phyloP scores from a whole-genome alignment of 2,888 invertebrate species.

The Paralinhomoeus sp. region DNA sequence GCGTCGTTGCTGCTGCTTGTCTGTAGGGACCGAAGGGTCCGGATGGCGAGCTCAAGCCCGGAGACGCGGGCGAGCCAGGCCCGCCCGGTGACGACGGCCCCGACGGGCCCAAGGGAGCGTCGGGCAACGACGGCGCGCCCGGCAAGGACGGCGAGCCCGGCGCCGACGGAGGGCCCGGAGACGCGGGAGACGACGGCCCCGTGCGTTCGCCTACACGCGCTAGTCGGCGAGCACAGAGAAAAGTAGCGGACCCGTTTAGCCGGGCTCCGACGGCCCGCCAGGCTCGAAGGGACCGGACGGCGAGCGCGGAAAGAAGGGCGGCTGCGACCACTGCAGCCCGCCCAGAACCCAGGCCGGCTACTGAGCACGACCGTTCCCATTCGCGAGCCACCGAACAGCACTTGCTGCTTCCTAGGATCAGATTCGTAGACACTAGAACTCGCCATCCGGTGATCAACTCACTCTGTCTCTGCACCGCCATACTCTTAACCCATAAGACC shows the following conservation, averaged over 20 bases:
- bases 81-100: constrained; percentile 9
- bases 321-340: constrained; percentile 18
- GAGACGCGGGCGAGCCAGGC: not conserved
- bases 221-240: constrained; percentile 12
- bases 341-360: constrained; percentile 18
- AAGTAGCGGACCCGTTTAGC: not conserved
- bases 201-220: constrained; percentile 13
- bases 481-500: too few species aligned
- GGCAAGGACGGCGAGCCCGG: constrained; percentile 14
- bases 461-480: too few species aligned
- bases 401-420: too few species aligned
- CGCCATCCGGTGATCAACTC: too few species aligned
- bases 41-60: too few species aligned
- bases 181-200: constrained; percentile 2
- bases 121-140: constrained; percentile 13
- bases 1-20: too few species aligned
- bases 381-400: too few species aligned
- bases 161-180: constrained; percentile 9
- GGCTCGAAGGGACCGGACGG: constrained; percentile 2
- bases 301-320: constrained; percentile 7
- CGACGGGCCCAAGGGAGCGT: constrained; percentile 13
- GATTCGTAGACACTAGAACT: too few species aligned
- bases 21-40: too few species aligned
- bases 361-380: too few species aligned
- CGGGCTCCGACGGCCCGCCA: constrained; percentile 1